Evolutionary conservation across 2,113 vertebrate species (phyloP), one percentile per base, ranked within the genome.

Genomic region (Cephalopterus ornatus): DNA sequence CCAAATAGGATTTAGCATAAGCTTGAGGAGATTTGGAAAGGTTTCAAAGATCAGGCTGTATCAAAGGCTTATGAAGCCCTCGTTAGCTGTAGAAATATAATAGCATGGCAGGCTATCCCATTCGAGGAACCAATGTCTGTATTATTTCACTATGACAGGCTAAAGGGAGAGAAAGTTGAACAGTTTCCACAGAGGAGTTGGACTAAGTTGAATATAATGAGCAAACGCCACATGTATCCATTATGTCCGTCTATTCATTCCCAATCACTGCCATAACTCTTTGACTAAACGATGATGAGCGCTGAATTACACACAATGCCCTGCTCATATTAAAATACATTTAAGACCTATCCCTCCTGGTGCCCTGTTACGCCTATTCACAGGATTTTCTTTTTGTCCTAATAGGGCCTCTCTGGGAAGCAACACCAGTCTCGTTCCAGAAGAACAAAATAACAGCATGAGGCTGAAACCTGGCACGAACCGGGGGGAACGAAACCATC

Each of bases 51-150:
- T 98, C 98, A 99, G 98, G 98, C 99, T 98, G 98, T 99, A 99
- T 99, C 98, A 99, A 99, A 99, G 98, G 98, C 98, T 98, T 98
- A 99, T 99, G 99, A 99, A 99, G 98, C 98, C 98, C 99, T 99
- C 98, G 98, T 99, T 99, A 99, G 99, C 97, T 98, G 98, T 96
- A 93, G 97, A 93, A 97, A 98, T 97, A 99, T 98, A 99, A 99
- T 99, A 98, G 98, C 98, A 37, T 98, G 98, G 98, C 98, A 97
- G 99, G 99, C 98, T 98, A 98, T 97, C 97, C 97, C 97, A 97
- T 96, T 97, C 92, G 98, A 98, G 95, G 96, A 95, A 97, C 97
- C 98, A 96, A 97, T 96, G 97, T 98, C 98, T 98, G 98, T 97
- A 98, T 99, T 99, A 99, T 99, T 98, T 98, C 97, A 95, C 97